Percentiles rank a stretch among this genome's conserved stretches.
Evolutionary conservation across 1,140 invertebrate genomes (phyloP).

Genomic region (Drosophila persimilis): DNA sequence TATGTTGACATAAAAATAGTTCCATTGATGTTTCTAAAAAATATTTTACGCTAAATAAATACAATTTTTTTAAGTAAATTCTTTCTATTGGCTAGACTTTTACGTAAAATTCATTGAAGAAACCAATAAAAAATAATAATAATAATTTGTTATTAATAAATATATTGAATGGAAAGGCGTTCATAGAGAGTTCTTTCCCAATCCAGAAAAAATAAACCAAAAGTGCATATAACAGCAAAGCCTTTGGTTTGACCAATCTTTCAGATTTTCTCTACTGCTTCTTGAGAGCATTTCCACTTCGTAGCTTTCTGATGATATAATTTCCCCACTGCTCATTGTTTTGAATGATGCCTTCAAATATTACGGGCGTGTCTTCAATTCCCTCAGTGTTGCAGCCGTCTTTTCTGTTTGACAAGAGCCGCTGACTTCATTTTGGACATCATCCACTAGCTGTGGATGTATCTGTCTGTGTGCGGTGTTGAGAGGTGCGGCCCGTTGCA

Average conservation of each 20-base stretch:
- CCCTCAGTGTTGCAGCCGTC: not conserved
- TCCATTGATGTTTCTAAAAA: not conserved
- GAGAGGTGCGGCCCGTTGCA: conserved; percentile 32
- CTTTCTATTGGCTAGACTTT: too few relatives aligned
- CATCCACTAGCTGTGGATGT: conserved; percentile 4
- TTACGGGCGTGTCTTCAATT: conserved; percentile 30
- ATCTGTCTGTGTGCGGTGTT: conserved; percentile 4
- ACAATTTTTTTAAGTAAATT: too few relatives aligned
- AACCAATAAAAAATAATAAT: too few relatives aligned
- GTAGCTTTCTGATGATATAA: conserved; percentile 5
- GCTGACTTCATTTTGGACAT: conserved; percentile 38
- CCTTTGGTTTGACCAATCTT: not conserved
- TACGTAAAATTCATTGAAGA: too few relatives aligned
- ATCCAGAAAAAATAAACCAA: too few relatives aligned
- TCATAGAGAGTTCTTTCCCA: too few relatives aligned
- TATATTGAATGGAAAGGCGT: too few relatives aligned
- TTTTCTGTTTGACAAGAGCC: conserved; percentile 13
- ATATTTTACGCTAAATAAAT: too few relatives aligned
- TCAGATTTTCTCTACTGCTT: not conserved
- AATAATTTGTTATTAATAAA: too few relatives aligned
- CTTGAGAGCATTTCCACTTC: not conserved
- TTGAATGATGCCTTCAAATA: conserved; percentile 32
- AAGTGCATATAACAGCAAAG: not conserved
- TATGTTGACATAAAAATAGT: too few relatives aligned
- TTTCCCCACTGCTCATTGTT: conserved; percentile 4